Conservation (phyloP, 2,797 vertebrate species). For the Notoglanidium macrostoma region DNA sequence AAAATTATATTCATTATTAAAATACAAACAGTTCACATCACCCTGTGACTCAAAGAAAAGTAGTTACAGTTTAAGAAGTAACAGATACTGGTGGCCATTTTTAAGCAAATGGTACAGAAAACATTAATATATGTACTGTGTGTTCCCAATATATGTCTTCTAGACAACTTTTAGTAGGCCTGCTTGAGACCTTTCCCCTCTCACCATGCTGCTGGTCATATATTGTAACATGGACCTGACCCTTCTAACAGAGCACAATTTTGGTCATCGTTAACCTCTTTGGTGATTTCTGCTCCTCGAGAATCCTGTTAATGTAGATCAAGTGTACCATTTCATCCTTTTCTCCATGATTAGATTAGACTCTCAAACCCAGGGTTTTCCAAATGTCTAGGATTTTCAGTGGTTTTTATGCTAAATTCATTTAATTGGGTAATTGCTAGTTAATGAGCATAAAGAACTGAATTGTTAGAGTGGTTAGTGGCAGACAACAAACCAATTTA, state of each 20-base stretch:
- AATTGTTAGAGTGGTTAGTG: neutral
- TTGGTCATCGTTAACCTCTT: neutral
- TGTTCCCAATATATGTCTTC: neutral
- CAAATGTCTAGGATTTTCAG: neutral
- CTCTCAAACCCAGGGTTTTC: neutral
- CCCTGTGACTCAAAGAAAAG: neutral
- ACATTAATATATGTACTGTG: neutral
- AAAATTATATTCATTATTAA: too few species aligned
- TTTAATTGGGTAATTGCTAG: slow-evolving; percentile 1
- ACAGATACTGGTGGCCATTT: neutral
- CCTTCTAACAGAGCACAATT: neutral
- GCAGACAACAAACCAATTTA: neutral
- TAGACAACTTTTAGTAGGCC: neutral
- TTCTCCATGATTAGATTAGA: neutral
- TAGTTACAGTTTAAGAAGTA: neutral
- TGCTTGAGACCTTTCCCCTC: neutral
- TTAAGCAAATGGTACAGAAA: neutral
- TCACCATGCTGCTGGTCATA: neutral
- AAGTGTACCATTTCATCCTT: neutral
- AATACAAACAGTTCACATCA: too few species aligned
- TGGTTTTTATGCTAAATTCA: neutral
- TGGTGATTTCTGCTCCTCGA: neutral
- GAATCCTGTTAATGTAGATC: neutral
- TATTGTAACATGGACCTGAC: neutral
- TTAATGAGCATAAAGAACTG: neutral